Percentiles rank a stretch among this genome's conserved stretches.
phyloP scores from a whole-genome alignment of 2,113 vertebrate species.

The Aplodontia rufa region DNA sequence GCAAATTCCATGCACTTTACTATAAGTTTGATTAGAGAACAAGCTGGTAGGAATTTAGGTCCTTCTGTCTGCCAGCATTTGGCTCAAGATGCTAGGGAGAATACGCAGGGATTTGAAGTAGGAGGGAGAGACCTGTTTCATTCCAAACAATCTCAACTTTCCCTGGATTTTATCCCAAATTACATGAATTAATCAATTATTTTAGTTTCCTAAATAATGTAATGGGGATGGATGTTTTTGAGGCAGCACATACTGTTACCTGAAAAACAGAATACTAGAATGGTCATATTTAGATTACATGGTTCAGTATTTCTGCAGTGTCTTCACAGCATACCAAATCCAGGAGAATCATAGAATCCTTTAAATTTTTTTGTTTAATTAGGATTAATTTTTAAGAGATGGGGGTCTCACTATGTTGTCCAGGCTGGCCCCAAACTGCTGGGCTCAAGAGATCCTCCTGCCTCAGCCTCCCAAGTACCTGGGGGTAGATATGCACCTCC shows the following conservation, averaged over 20 bases:
- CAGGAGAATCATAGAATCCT: not conserved
- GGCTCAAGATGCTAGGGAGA: not conserved
- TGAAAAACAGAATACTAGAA: not conserved
- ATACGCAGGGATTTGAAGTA: not conserved
- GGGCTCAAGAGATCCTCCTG: not conserved
- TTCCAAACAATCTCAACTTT: not conserved
- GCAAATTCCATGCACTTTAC: not conserved
- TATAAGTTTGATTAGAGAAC: not conserved
- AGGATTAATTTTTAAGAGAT: not conserved
- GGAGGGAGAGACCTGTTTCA: not conserved
- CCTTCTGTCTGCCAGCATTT: not conserved
- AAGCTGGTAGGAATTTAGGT: not conserved
- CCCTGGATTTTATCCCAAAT: not conserved
- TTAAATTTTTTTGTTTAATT: not conserved
- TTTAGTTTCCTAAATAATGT: not conserved
- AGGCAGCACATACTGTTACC: not conserved
- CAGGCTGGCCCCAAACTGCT: not conserved
- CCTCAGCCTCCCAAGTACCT: not conserved
- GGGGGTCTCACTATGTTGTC: not conserved
- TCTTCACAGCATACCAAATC: not conserved
- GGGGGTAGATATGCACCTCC: not conserved
- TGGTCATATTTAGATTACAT: not conserved
- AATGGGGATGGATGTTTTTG: not conserved
- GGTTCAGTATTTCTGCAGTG: not conserved
- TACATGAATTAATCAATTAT: not conserved